Percentiles rank a stretch among this genome's conserved stretches.
phyloP scores from a whole-genome alignment of 2,888 invertebrate species.

The Chloromyia formosa region DNA sequence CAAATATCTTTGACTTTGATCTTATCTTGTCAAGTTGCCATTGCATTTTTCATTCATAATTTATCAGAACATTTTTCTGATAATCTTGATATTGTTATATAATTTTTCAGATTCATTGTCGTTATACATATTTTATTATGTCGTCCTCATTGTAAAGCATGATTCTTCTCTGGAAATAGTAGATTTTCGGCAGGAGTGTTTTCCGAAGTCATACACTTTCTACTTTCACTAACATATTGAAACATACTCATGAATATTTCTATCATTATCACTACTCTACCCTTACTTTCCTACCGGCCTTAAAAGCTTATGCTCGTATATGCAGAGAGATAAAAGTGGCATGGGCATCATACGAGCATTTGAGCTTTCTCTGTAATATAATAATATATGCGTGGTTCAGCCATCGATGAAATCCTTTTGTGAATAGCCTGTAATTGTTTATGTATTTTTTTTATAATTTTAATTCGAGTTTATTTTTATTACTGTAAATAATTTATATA shows the following conservation, averaged over 20 bases:
- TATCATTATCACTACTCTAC: neutral
- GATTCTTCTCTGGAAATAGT: neutral
- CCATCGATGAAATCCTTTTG: conserved; percentile 1
- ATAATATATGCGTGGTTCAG: neutral
- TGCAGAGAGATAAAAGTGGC: too few species aligned
- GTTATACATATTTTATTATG: conserved; percentile 3
- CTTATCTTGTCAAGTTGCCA: too few species aligned
- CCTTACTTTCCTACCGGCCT: too few species aligned
- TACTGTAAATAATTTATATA: conserved; percentile 41
- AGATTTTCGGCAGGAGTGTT: neutral
- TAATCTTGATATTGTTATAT: too few species aligned
- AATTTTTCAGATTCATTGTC: neutral
- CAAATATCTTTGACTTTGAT: conserved; percentile 29
- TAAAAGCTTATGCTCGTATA: too few species aligned
- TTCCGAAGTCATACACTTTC: too few species aligned
- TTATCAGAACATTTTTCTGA: too few species aligned
- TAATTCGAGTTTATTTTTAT: conserved; percentile 14
- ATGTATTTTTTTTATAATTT: conserved; percentile 21
- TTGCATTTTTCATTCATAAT: neutral
- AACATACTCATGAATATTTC: neutral
- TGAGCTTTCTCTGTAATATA: neutral
- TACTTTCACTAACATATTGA: neutral
- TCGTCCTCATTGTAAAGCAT: neutral
- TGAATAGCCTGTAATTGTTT: conserved; percentile 38
- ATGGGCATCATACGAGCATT: neutral